These are phyloP conservation scores for Aurelia sp. DNA, from an alignment of 30 jellyfish, hydroid and myxozoan genomes.

Conservation along the genomic window DNA sequence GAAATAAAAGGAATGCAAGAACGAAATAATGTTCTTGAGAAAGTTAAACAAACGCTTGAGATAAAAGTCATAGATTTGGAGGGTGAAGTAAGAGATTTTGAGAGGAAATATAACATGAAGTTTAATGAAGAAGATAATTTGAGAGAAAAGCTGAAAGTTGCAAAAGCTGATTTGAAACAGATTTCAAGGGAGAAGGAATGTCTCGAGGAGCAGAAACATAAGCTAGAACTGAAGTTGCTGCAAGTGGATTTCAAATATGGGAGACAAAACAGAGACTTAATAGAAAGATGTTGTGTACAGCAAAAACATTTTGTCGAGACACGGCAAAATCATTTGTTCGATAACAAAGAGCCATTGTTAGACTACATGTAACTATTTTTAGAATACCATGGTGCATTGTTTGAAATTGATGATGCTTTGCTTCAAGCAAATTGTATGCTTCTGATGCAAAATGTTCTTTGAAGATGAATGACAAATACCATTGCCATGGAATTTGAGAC, in stretches of 20 bases:
- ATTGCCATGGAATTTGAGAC: too few relatives aligned
- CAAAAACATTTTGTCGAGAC: neutral
- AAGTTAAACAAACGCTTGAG: neutral
- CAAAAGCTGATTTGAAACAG: neutral
- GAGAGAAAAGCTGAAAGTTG: constrained; percentile 16
- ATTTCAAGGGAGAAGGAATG: constrained; percentile 15
- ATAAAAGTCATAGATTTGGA: neutral
- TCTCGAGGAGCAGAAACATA: constrained; percentile 22
- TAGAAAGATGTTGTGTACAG: too few relatives aligned
- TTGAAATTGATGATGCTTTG: too few relatives aligned
- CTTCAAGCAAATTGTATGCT: too few relatives aligned
- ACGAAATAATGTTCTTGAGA: neutral
- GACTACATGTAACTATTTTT: neutral
- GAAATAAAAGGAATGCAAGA: neutral
- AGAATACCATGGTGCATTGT: too few relatives aligned
- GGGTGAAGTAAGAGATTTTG: constrained; percentile 3
- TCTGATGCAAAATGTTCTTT: too few relatives aligned
- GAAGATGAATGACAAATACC: too few relatives aligned
- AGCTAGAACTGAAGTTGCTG: constrained; percentile 3
- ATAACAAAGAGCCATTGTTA: neutral
- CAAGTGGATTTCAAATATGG: constrained; percentile 1
- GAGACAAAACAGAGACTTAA: neutral
- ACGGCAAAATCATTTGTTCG: neutral
- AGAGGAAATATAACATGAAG: constrained; percentile 6
- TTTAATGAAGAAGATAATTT: constrained; percentile 8